Conservation (phyloP, 2,113 vertebrate genomes). For the Heterochromis multidens region DNA sequence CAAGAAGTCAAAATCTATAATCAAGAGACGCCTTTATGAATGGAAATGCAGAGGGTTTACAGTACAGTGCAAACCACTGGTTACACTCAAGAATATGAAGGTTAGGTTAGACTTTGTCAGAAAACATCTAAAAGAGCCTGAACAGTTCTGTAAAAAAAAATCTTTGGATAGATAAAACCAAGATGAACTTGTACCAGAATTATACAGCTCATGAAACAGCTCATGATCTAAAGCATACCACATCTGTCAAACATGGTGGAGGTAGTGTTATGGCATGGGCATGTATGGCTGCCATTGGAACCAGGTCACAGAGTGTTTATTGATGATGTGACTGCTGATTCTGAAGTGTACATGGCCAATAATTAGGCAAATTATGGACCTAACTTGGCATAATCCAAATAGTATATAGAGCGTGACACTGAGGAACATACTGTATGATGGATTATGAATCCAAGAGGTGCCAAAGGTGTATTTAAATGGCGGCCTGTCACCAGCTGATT, state of each 20-base stretch:
- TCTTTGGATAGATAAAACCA: no score
- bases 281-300: background rate
- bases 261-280: background rate
- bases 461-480: background rate
- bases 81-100: no score
- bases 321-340: background rate
- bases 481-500: background rate
- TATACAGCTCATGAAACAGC: no score
- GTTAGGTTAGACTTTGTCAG: no score
- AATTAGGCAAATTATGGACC: background rate
- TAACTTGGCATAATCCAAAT: background rate
- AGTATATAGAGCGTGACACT: background rate
- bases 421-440: background rate
- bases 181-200: no score
- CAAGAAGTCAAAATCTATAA: no score
- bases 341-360: background rate
- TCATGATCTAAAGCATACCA: background rate
- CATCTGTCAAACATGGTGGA: background rate
- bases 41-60: no score
- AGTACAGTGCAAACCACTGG: no score
- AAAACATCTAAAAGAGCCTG: no score
- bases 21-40: no score
- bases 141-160: no score
- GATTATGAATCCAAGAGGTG: conserved; percentile 2
- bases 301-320: background rate